Evolutionary conservation across 2,888 invertebrate species (phyloP).

Genomic region (Alcis repandata): DNA sequence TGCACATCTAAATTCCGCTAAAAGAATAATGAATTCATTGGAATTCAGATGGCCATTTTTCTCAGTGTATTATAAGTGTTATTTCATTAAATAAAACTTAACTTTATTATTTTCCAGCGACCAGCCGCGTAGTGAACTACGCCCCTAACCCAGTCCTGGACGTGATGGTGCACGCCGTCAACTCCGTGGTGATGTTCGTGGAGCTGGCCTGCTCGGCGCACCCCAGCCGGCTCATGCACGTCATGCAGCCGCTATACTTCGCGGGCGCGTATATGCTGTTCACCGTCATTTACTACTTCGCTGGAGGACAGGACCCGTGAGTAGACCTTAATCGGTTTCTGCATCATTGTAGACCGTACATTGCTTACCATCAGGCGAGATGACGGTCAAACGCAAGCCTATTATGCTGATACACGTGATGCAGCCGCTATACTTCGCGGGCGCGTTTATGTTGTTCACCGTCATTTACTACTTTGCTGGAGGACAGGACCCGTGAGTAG

Average conservation of each 20-base stretch:
- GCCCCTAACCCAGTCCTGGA: conserved; percentile 77
- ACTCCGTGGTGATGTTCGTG: conserved; percentile 90
- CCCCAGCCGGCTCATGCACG: conserved; percentile 88
- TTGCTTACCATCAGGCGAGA: too few species aligned
- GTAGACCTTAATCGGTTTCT: conserved; percentile 50
- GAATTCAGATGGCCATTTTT: too few species aligned
- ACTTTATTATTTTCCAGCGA: conserved; percentile 57
- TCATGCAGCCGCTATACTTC: conserved; percentile 90
- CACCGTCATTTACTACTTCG: conserved; percentile 89
- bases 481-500: conserved; percentile 90
- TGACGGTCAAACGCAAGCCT: too few species aligned
- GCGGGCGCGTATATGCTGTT: conserved; percentile 90
- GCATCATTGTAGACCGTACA: too few species aligned
- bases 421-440: conserved; percentile 90
- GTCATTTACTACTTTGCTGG: conserved; percentile 90
- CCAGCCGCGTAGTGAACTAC: conserved; percentile 64
- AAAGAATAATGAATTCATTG: too few species aligned
- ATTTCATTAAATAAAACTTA: too few species aligned
- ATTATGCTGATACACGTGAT: conserved; percentile 85
- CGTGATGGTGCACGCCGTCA: conserved; percentile 87
- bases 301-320: conserved; percentile 91
- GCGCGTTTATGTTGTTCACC: conserved; percentile 90
- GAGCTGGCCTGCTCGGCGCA: conserved; percentile 91
- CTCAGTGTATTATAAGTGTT: too few species aligned
- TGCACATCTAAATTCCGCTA: too few species aligned